phyloP scores from a whole-genome alignment of 2,113 vertebrate genomes.

The Pangasianodon gigas region DNA sequence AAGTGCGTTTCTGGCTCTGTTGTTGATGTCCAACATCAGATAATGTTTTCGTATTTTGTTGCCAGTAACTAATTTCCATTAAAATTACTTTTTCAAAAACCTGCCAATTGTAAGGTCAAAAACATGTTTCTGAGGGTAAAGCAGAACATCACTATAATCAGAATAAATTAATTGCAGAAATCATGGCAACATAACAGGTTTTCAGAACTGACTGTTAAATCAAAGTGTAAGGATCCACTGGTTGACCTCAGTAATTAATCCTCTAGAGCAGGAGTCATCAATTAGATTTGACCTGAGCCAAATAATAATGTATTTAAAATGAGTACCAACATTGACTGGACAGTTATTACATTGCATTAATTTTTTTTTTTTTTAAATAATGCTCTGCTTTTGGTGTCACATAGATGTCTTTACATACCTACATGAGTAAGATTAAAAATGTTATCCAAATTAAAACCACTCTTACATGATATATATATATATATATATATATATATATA shows the following conservation, averaged over 20 bases:
- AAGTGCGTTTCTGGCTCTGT: slow-evolving; percentile 17
- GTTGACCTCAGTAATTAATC: slow-evolving; percentile 1
- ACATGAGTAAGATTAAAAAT: not conserved
- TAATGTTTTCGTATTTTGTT: slow-evolving; percentile 23
- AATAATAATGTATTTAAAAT: not conserved
- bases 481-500: no score
- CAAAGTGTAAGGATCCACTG: not conserved
- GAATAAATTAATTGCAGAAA: not conserved
- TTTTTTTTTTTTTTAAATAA: not conserved
- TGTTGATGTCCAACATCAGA: slow-evolving; percentile 27
- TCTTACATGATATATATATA: no score
- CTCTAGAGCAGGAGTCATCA: not conserved
- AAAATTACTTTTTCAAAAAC: slow-evolving; percentile 17
- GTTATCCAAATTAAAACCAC: not conserved
- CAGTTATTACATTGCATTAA: not conserved
- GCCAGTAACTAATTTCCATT: slow-evolving; percentile 26
- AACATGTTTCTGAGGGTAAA: not conserved
- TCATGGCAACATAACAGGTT: not conserved
- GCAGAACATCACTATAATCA: slow-evolving; percentile 11
- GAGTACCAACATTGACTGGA: not conserved
- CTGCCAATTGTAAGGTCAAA: slow-evolving; percentile 6
- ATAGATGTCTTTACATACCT: not conserved
- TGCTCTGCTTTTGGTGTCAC: not conserved
- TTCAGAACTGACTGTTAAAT: not conserved
- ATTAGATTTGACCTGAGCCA: not conserved